Conservation (phyloP, 1,140 invertebrate species). For the Formica selysi region DNA sequence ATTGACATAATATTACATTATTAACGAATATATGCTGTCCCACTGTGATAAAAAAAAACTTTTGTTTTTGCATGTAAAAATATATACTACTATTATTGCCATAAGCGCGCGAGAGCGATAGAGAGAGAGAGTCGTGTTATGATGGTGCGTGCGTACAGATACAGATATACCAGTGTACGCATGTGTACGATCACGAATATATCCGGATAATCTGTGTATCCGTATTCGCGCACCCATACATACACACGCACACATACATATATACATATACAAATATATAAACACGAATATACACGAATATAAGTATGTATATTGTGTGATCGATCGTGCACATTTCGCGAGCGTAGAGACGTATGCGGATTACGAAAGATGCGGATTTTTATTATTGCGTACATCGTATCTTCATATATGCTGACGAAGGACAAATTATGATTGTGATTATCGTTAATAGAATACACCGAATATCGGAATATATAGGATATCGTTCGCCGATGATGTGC, state of each 20-base stretch:
- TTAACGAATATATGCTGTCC: constrained; percentile 85
- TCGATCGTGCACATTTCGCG: constrained; percentile 63
- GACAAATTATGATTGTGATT: constrained; percentile 49
- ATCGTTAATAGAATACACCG: constrained; percentile 20
- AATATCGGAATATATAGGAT: constrained; percentile 2
- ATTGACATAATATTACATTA: constrained; percentile 83
- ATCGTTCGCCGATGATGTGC: constrained; percentile 15
- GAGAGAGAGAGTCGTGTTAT: constrained; percentile 58
- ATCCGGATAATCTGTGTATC: constrained; percentile 11
- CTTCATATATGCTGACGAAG: constrained; percentile 67
- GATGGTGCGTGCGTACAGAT: constrained; percentile 51
- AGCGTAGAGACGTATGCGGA: constrained; percentile 59
- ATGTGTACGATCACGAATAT: constrained; percentile 4
- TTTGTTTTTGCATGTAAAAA: constrained; percentile 86
- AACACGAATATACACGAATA: constrained; percentile 45
- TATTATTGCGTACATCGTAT: constrained; percentile 57
- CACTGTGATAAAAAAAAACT: constrained; percentile 85
- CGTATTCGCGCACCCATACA: constrained; percentile 31
- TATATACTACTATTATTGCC: constrained; percentile 83
- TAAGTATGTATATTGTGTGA: constrained; percentile 66
- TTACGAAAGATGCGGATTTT: constrained; percentile 69
- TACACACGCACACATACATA: constrained; percentile 43
- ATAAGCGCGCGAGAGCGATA: constrained; percentile 77
- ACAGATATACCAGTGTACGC: constrained; percentile 59
- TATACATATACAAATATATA: constrained; percentile 35